These are phyloP conservation scores for Leptoteleia sp. DNA, from an alignment of 1,140 invertebrate species.

Conservation along the genomic window DNA sequence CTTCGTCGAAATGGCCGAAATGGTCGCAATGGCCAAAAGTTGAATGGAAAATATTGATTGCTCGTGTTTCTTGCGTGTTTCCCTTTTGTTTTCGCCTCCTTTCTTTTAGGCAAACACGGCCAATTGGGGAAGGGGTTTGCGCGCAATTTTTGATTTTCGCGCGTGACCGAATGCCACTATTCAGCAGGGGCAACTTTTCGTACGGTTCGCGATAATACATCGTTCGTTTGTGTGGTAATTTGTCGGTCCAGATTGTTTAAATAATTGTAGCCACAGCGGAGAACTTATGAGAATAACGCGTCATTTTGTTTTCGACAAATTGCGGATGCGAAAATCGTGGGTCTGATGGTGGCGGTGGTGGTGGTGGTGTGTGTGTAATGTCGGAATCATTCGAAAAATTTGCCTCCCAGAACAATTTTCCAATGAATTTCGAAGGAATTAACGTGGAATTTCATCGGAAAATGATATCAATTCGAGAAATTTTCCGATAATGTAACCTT, in stretches of 20 bases:
- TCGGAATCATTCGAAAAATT: slow-evolving; percentile 9
- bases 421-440: slow-evolving; percentile 1
- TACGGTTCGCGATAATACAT: too few species aligned
- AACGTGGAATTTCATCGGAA: slow-evolving; percentile 17
- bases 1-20: slow-evolving; percentile 36
- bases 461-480: slow-evolving; percentile 12
- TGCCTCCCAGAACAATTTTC: slow-evolving; percentile 14
- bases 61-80: slow-evolving; percentile 5
- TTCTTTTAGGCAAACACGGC: slow-evolving; percentile 13
- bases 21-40: slow-evolving; percentile 53
- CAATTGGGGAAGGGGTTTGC: slow-evolving; percentile 10
- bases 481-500: slow-evolving; percentile 7
- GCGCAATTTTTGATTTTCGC: slow-evolving; percentile 2
- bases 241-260: too few species aligned
- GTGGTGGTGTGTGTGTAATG: too few species aligned
- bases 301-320: neutral
- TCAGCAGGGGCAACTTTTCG: too few species aligned
- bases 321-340: neutral
- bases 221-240: neutral
- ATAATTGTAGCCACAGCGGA: too few species aligned
- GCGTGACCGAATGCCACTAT: too few species aligned
- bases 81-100: slow-evolving; percentile 3
- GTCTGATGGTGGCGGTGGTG: too few species aligned
- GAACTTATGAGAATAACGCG: too few species aligned
- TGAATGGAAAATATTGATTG: slow-evolving; percentile 64